These are phyloP conservation scores for Riparia riparia DNA, from an alignment of 2,113 vertebrate species.

Conservation along the genomic window DNA sequence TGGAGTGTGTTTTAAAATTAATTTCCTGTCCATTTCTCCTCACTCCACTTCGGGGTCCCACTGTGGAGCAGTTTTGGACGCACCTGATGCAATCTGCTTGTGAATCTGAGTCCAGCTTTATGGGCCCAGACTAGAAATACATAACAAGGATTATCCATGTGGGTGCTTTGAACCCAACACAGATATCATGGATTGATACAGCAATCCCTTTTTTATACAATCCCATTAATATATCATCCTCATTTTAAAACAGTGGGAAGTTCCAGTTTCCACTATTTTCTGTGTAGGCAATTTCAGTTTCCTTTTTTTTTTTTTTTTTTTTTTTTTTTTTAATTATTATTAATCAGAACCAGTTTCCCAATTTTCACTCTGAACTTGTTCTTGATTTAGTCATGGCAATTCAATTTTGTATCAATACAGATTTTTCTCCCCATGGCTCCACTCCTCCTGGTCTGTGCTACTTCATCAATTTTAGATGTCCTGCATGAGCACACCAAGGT, in stretches of 20 bases:
- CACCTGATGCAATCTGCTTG: not conserved
- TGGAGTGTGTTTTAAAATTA: not conserved
- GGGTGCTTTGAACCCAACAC: not conserved
- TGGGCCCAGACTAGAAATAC: not conserved
- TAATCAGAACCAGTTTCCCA: not conserved
- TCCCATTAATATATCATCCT: not conserved
- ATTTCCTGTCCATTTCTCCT: not conserved
- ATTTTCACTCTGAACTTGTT: not conserved
- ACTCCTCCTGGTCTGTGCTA: not conserved
- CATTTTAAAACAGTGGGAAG: not conserved
- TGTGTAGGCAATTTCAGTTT: not conserved
- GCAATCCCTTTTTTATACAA: not conserved
- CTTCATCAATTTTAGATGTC: not conserved
- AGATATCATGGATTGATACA: fast-evolving
- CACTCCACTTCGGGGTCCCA: not conserved
- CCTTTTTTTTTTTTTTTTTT: not conserved
- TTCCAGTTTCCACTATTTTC: not conserved
- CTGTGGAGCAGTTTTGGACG: not conserved
- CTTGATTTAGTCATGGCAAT: not conserved
- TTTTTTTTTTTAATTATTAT: not conserved
- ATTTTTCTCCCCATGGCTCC: not conserved
- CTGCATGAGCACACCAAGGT: not conserved
- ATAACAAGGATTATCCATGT: not conserved
- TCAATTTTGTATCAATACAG: not conserved
- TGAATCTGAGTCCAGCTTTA: no score